Conservation (phyloP, 2,113 vertebrate genomes). For the Ammodytes dubius region DNA sequence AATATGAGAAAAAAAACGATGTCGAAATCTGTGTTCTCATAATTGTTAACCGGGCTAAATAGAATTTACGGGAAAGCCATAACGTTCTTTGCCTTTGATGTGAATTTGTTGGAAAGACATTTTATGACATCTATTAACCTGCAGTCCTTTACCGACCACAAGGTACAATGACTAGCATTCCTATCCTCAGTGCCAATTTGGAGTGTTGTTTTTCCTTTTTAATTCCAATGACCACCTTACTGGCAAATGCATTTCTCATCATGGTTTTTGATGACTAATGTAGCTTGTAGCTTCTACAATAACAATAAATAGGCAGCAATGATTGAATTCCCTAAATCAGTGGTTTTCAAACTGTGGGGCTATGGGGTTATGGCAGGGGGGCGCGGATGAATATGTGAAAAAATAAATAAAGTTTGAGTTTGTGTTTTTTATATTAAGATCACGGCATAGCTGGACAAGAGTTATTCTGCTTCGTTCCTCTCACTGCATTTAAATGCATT, state of each 20-base stretch:
- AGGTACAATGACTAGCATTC: conserved; percentile 20
- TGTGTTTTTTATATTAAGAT: too few relatives aligned
- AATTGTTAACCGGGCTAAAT: conserved; percentile 52
- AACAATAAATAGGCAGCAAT: background rate
- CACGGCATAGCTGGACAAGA: too few relatives aligned
- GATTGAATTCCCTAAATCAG: too few relatives aligned
- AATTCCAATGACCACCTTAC: conserved; percentile 20
- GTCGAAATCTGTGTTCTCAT: conserved; percentile 48
- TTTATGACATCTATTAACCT: conserved; percentile 50
- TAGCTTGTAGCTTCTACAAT: background rate
- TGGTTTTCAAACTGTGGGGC: too few relatives aligned
- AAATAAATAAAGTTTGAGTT: too few relatives aligned
- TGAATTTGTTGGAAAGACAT: conserved; percentile 47
- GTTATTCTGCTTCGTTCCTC: too few relatives aligned
- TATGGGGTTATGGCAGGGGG: too few relatives aligned
- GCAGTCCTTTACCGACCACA: conserved; percentile 11
- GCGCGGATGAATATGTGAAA: too few relatives aligned
- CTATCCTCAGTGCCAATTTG: conserved; percentile 42
- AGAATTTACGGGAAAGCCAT: conserved; percentile 44
- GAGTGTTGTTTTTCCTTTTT: conserved; percentile 37
- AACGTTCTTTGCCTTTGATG: conserved; percentile 48
- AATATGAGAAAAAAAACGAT: conserved; percentile 62
- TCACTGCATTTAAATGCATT: too few relatives aligned
- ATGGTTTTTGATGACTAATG: background rate
- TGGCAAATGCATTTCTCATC: conserved; percentile 14